Evolutionary conservation across 2,888 invertebrate species (phyloP), one percentile per base, ranked within the genome.

Genomic region (Apodemia zela): DNA sequence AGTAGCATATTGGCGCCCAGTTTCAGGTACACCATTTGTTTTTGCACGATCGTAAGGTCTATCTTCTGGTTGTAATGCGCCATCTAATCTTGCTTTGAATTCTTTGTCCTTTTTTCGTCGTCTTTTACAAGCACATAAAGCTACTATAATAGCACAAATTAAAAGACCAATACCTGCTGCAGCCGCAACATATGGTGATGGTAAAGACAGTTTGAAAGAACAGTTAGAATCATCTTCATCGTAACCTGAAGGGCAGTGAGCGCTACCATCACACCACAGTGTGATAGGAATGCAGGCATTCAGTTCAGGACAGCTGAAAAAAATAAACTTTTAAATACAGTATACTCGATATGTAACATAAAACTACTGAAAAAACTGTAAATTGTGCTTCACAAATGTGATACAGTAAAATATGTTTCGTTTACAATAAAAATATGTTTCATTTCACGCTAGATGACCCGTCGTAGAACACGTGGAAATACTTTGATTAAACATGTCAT

Each of bases 191-290:
- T 94, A 95, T 11, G 94, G 93, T 54, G 94, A 89, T 5, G 95
- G 94, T 60, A 95, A 87, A 17, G 94, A 94, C 73, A 94, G 93
- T 65, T 94, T 93, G 69, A 95, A 94, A 29, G 95, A 94, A 79
- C 96, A 96, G 75, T 96, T 96, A 1, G 93, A 92, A 74, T 96
- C 95, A 69, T 95, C 95, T 85, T 96, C 96, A 78, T 96, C 97
- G 81, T 94, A 96, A 1, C 96, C 96, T 5, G 96, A 95, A 15
- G 96, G 96, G 77, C 97, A 97, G 76, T 97, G 96, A 1, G 93
- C 89, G 54, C 94, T 93, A 0, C 96, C 96, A 78, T 97, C 96
- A 81, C 96, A 97, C 96, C 96, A 96, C 5, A 97, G 80, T 1
- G 94, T 93, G 1, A 95, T 93, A 68, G 95, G 95, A 73, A 96